Percentiles rank a stretch among this genome's conserved stretches.
Conservation (phyloP, 1,140 invertebrate species). For the Eubasilissa regina region DNA sequence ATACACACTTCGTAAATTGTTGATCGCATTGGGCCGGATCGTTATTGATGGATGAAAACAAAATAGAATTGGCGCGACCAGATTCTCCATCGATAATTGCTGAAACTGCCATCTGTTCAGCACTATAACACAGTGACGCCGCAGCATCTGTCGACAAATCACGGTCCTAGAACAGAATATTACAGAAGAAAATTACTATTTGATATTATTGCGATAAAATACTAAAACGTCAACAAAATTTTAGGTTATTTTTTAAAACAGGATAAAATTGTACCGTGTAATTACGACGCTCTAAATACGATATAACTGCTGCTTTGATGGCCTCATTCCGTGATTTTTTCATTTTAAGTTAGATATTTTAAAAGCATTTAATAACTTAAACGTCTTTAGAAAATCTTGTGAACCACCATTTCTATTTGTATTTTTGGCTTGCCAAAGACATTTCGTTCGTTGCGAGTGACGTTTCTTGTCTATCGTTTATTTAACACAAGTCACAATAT, state of each 20-base stretch:
- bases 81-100: conserved; percentile 71
- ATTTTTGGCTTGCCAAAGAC: conserved; percentile 50
- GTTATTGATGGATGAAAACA: conserved; percentile 74
- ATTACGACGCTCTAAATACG: conserved; percentile 71
- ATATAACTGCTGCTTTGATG: conserved; percentile 70
- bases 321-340: conserved; percentile 68
- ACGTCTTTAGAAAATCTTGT: conserved; percentile 35
- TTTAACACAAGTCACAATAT: background rate
- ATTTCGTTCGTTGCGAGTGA: conserved; percentile 38
- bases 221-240: conserved; percentile 46
- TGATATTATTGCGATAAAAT: conserved; percentile 24
- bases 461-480: conserved; percentile 29
- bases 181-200: conserved; percentile 21
- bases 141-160: conserved; percentile 67
- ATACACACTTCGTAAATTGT: conserved; percentile 70
- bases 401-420: conserved; percentile 52
- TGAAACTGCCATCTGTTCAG: conserved; percentile 71
- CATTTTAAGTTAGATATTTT: conserved; percentile 40
- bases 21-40: conserved; percentile 74
- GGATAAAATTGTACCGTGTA: conserved; percentile 66
- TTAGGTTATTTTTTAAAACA: conserved; percentile 50
- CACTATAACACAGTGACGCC: conserved; percentile 67
- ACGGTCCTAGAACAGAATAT: conserved; percentile 65
- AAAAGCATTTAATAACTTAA: conserved; percentile 36
- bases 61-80: conserved; percentile 69